Percentiles rank a stretch among this genome's conserved stretches.
Evolutionary conservation across 2,888 invertebrate genomes (phyloP).

Genomic region (Drosophila macrospina): DNA sequence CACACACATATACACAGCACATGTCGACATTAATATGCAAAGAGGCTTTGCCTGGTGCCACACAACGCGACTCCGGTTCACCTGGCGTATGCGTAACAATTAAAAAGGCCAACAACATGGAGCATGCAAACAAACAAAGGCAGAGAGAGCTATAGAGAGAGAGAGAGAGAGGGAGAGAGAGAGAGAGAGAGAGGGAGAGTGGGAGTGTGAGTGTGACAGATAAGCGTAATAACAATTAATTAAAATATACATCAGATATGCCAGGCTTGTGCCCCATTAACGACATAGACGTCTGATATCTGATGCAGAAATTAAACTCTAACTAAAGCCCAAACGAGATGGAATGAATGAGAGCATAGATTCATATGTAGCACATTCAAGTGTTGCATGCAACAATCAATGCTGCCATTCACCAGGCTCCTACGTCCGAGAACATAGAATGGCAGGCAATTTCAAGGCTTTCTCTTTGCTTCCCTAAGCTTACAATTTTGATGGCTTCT

Average conservation of each 20-base stretch:
- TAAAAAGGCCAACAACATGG: conserved; percentile 54
- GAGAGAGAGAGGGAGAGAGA: conserved; percentile 55
- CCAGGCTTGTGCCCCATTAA: conserved; percentile 23
- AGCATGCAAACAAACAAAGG: conserved; percentile 22
- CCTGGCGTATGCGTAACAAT: conserved; percentile 76
- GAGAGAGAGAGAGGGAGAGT: neutral
- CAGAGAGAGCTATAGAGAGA: neutral
- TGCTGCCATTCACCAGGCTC: conserved; percentile 32
- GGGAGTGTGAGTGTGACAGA: conserved; percentile 54
- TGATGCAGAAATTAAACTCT: conserved; percentile 43
- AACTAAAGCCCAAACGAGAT: conserved; percentile 7
- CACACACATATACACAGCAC: conserved; percentile 1
- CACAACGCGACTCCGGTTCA: conserved; percentile 21
- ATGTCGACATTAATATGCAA: conserved; percentile 68
- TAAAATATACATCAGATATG: conserved; percentile 64
- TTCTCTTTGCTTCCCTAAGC: neutral
- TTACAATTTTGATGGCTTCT: conserved; percentile 40
- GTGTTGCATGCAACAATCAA: conserved; percentile 47
- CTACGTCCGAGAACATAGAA: conserved; percentile 40
- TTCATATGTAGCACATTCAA: neutral
- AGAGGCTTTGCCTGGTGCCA: conserved; percentile 32
- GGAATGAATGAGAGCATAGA: neutral
- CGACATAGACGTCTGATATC: conserved; percentile 41
- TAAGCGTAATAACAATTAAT: conserved; percentile 77
- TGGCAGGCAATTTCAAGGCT: conserved; percentile 39